These are phyloP conservation scores for Mobula hypostoma DNA, from an alignment of 2,113 vertebrate species.

Conservation along the genomic window DNA sequence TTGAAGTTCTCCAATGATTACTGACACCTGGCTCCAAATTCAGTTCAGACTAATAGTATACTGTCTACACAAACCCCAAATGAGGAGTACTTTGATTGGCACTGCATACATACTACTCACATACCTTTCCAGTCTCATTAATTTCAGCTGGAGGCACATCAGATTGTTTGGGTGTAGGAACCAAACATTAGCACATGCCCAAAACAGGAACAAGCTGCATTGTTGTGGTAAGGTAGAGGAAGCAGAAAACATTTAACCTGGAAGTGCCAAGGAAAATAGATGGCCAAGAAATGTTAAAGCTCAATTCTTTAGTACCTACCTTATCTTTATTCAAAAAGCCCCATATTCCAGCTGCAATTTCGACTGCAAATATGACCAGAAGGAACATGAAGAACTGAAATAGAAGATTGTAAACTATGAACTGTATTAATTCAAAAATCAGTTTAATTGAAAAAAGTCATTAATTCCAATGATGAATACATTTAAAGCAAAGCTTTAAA, in stretches of 20 bases:
- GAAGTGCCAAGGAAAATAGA: background rate
- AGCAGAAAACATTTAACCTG: background rate
- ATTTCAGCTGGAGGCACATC: background rate
- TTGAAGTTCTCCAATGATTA: background rate
- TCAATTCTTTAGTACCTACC: conserved; percentile 53
- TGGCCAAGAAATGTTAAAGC: background rate
- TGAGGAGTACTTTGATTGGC: background rate
- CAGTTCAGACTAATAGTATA: background rate
- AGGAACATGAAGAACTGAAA: conserved; percentile 89
- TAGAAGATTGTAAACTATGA: background rate
- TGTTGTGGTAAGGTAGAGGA: background rate
- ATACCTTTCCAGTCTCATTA: background rate
- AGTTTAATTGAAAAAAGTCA: background rate
- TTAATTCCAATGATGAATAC: background rate
- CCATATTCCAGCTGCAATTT: conserved; percentile 90
- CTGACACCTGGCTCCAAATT: background rate
- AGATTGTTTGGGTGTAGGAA: background rate
- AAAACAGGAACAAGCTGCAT: no score
- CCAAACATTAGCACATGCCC: background rate
- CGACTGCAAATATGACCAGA: conserved; percentile 84
- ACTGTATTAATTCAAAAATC: background rate
- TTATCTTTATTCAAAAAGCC: conserved; percentile 84
- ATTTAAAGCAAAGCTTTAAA: background rate
- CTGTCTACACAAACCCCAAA: background rate
- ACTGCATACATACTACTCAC: background rate